A percentile compares a stretch with the other conserved stretches of the same genome.
These are phyloP conservation scores for Rotaria sp. DNA, from an alignment of 2,888 invertebrate genomes.

Conservation along the genomic window DNA sequence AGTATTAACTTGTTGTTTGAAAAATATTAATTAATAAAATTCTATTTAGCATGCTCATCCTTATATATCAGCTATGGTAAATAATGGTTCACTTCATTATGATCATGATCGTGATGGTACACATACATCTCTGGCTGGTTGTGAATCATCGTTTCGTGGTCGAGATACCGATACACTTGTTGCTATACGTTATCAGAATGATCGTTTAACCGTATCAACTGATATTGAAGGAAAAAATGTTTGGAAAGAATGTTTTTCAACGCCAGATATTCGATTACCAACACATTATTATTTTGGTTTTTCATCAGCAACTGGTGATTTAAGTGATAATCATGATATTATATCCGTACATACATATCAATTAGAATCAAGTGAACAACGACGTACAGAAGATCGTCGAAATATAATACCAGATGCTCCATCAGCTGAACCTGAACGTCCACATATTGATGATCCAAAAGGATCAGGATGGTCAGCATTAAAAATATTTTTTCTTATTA, in stretches of 20 bases:
- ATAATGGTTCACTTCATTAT: constrained; percentile 85
- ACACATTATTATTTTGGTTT: constrained; percentile 89
- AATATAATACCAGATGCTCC: constrained; percentile 31
- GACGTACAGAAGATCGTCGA: constrained; percentile 7
- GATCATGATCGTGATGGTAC: constrained; percentile 98
- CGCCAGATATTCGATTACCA: constrained; percentile 79
- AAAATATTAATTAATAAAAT: neutral
- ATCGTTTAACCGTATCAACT: constrained; percentile 64
- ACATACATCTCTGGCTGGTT: constrained; percentile 90
- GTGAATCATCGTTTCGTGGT: constrained; percentile 89
- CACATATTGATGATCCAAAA: constrained; percentile 23
- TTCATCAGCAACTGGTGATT: constrained; percentile 89
- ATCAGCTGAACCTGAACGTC: constrained; percentile 31
- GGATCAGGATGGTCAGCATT: constrained; percentile 31
- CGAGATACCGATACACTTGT: constrained; percentile 78
- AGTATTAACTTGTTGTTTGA: constrained; percentile 52
- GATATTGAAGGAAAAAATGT: constrained; percentile 40
- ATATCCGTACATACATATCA: constrained; percentile 37
- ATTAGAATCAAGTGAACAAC: constrained; percentile 27
- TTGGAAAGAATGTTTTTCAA: constrained; percentile 66
- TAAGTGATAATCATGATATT: constrained; percentile 55
- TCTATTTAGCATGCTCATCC: constrained; percentile 83
- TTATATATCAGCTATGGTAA: constrained; percentile 93
- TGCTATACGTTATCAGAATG: constrained; percentile 80
- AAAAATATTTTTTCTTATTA: constrained; percentile 37